phyloP scores from a whole-genome alignment of 2,113 vertebrate species.

The Pelecanus crispus region DNA sequence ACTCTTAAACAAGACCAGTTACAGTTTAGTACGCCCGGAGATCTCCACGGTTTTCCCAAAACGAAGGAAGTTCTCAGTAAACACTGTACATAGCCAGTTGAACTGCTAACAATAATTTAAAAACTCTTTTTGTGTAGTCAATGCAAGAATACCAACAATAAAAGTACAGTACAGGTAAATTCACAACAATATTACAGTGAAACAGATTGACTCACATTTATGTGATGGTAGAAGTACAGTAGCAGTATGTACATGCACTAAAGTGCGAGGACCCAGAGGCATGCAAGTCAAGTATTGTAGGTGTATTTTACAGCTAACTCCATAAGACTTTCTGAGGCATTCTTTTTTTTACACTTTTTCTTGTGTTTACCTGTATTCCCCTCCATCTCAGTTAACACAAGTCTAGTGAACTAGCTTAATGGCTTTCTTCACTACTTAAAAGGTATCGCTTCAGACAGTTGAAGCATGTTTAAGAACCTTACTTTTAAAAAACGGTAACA shows the following conservation, averaged over 20 bases:
- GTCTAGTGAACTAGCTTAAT: constrained; percentile 60
- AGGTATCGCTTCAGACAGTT: constrained; percentile 70
- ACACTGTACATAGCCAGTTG: constrained; percentile 81
- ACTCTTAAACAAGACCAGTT: constrained; percentile 64
- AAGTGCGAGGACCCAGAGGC: constrained; percentile 87
- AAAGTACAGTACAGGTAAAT: constrained; percentile 78
- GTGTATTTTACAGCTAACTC: constrained; percentile 77
- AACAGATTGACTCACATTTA: constrained; percentile 68
- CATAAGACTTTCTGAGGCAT: constrained; percentile 71
- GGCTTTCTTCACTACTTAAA: constrained; percentile 71
- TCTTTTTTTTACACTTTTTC: constrained; percentile 14
- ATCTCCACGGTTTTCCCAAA: constrained; percentile 57
- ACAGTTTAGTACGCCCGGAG: constrained; percentile 61
- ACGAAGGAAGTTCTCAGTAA: constrained; percentile 62
- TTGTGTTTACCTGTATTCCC: constrained; percentile 53
- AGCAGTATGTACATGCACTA: constrained; percentile 91
- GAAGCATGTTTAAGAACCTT: constrained; percentile 72
- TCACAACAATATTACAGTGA: constrained; percentile 70
- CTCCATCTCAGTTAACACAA: constrained; percentile 61
- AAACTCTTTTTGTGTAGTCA: constrained; percentile 76
- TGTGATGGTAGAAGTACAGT: constrained; percentile 71
- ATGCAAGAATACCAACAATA: constrained; percentile 80
- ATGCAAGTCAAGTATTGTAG: constrained; percentile 80
- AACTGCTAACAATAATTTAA: constrained; percentile 82
- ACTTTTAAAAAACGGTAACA: constrained; percentile 51